Evolutionary conservation across 2,113 vertebrate genomes (phyloP), one percentile per base, ranked within the genome.

Genomic region (Myocastor coypus): DNA sequence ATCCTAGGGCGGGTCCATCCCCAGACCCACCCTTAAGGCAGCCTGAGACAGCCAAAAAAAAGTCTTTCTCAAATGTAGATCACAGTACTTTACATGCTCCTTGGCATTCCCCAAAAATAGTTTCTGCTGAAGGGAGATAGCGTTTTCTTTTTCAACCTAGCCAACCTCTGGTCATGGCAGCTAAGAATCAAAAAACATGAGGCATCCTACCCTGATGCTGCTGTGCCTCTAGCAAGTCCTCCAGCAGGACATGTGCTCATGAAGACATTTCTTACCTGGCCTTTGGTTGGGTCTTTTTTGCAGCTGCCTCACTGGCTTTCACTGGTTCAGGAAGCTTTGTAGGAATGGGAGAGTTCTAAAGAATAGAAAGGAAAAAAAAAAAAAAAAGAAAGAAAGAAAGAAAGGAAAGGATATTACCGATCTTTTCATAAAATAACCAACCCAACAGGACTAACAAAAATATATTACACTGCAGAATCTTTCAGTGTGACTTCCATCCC

Each of bases 261-360:
- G 0, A 10, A 0, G 63, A 80, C 59, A 80, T 30, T 37, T 91
- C 98, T 98, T 96, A 99, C 99, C 99, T 99, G 98, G 99, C 99
- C 99, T 99, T 99, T 94, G 99, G 99, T 94, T 99, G 99, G 98
- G 98, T 99, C 98, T 99, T 99, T 99, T 99, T 99, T 95, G 99
- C 99, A 98, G 99, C 99, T 94, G 99, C 99, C 98, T 99, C 99
- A 89, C 99, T 99, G 52, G 99, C 99, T 99, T 99, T 99, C 95
- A 99, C 98, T 28, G 99, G 99, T 94, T 99, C 99, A 77, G 99
- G 99, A 94, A 99, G 99, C 97, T 99, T 99, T 94, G 98, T 90
- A 92, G 99, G 99, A 98, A 99, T 99, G 46, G 98, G 97, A 91
- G 98, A 99, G 97, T 99, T 99, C 99, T 99, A 97, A 2, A 97